A percentile compares a stretch with the other conserved stretches of the same genome.
Evolutionary conservation across 2,888 invertebrate species (phyloP).

Genomic region (Hemicrepidius hirtus): DNA sequence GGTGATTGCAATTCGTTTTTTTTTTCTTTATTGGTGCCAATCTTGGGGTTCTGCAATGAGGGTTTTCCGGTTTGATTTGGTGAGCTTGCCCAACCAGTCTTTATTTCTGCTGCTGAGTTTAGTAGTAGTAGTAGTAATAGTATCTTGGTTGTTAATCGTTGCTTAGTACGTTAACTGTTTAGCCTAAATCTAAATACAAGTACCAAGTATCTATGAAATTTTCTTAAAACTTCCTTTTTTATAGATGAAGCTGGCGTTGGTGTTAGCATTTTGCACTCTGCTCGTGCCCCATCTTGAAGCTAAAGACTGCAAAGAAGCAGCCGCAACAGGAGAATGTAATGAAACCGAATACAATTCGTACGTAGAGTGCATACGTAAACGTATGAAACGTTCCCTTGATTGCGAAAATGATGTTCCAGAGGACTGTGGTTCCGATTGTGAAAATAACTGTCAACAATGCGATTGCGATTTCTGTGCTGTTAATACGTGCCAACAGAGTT

Average conservation of each 20-base stretch:
- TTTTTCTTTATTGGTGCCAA: too few relatives aligned
- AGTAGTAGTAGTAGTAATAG: too few relatives aligned
- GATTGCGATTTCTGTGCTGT: conserved; percentile 63
- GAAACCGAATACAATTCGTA: conserved; percentile 65
- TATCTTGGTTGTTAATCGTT: too few relatives aligned
- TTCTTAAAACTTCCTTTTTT: conserved; percentile 14
- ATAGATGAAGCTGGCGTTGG: conserved; percentile 44
- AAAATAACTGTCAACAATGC: conserved; percentile 59
- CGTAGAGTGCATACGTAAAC: conserved; percentile 64
- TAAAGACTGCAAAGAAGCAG: conserved; percentile 46
- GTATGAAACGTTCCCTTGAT: conserved; percentile 62
- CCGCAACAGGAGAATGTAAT: conserved; percentile 59
- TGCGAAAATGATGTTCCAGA: conserved; percentile 52
- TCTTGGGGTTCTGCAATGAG: too few relatives aligned
- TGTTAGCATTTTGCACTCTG: conserved; percentile 19
- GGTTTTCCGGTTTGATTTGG: too few relatives aligned
- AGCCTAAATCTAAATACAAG: too few relatives aligned
- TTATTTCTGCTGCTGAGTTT: too few relatives aligned
- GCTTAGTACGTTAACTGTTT: too few relatives aligned
- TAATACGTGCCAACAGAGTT: conserved; percentile 55
- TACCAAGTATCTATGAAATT: background rate
- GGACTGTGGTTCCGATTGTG: conserved; percentile 54
- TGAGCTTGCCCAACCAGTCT: too few relatives aligned
- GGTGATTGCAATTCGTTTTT: too few relatives aligned
- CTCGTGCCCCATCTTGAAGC: background rate